These are phyloP conservation scores for Limnodromus scolopaceus DNA, from an alignment of 2,797 vertebrate genomes.

Conservation along the genomic window DNA sequence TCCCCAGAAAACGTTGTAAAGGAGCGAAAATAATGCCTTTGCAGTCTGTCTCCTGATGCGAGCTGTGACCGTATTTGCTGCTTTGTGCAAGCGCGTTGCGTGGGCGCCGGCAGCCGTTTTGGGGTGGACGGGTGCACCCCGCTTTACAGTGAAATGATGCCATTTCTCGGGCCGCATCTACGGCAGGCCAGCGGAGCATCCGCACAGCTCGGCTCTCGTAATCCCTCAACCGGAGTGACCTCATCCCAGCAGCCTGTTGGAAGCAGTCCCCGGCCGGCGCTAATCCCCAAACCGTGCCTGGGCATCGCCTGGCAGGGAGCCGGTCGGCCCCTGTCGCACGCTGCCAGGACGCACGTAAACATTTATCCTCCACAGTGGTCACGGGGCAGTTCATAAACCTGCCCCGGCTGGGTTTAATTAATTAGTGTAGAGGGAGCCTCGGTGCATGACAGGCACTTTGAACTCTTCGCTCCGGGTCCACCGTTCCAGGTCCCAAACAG, in stretches of 20 bases:
- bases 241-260: constrained; percentile 40
- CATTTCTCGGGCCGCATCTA: not conserved
- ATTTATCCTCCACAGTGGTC: not conserved
- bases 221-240: constrained; percentile 12
- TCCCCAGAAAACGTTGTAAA: not conserved
- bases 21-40: not conserved
- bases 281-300: constrained; percentile 45
- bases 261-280: not conserved
- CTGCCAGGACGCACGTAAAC: constrained; percentile 46
- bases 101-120: not conserved
- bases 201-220: not conserved
- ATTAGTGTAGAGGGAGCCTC: constrained; percentile 12
- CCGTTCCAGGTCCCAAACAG: not conserved
- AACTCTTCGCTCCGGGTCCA: not conserved
- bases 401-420: constrained; percentile 9
- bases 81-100: rapidly evolving
- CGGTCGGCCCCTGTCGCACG: not conserved
- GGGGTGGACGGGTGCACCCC: not conserved
- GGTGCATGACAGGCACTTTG: not conserved
- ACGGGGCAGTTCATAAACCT: constrained; percentile 39
- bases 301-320: constrained; percentile 10
- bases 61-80: not conserved
- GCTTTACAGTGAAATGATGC: not conserved
- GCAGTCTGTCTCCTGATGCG: not conserved
- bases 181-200: not conserved